Base-by-base conservation (phyloP, 1,140 invertebrate species). In the Leptopilina boulardi region DNA sequence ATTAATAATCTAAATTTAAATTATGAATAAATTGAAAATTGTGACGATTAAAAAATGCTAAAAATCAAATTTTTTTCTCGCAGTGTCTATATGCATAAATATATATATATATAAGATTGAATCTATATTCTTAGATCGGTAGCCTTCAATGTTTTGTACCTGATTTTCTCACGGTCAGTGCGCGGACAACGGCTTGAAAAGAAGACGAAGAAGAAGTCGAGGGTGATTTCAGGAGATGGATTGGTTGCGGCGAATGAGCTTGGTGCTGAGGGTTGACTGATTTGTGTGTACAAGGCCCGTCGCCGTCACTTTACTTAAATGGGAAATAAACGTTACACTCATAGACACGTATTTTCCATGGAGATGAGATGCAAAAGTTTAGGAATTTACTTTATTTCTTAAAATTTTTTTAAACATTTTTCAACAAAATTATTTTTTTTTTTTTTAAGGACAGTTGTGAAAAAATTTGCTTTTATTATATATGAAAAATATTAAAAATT, bases 151-250 rank as follows among this genome's bases (percentile, higher is more conserved):
- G 26, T 66, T 66, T 66, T 30, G 15, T 30, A 30, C 56, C 13
- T 21, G 51, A 77, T 80, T 81, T 85, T 84, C 84, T 85, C 81
- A 85, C 84, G 82, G 81, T 79, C 80, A 73, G 71, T 71, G 76
- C 42, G 26, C 5, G 21, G n/a, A n/a, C 21, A 76, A 30, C 51
- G 77, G 66, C 72, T 73, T 73, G 42, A 59, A 26, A 70, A 13
- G 18, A 44, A 54, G 34, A 38, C 5, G 34, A 70, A 59, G 51
- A 70, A 13, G 18, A 44, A 54, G 42, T 73, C 76, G 71, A 80
- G 85, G 82, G 80, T 83, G 85, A 85, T 84, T 86, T 83, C 81
- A 78, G 71, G 81, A 84, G 84, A 87, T 87, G 85, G 83, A 87
- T 86, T 70, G 83, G 78, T 73, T 77, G 71, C 72, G 74, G 42